phyloP scores from a whole-genome alignment of 2,888 invertebrate genomes.

The Blastobasis lacticolella region DNA sequence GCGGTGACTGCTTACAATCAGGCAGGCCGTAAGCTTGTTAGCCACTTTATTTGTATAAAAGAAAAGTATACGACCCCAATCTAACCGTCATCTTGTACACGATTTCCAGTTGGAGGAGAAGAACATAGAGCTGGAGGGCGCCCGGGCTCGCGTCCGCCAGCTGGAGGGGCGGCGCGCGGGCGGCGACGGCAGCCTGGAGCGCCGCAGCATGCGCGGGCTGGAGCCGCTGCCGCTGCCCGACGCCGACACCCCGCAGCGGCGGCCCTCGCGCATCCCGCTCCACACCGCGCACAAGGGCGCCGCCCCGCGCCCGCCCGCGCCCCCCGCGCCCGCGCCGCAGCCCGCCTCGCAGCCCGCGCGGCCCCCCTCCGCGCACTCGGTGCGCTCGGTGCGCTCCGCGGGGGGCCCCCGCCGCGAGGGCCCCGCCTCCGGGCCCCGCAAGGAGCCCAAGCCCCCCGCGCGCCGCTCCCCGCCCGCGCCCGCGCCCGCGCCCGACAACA shows the following conservation, averaged over 20 bases:
- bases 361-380: conserved; percentile 29
- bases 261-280: conserved; percentile 82
- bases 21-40: no score
- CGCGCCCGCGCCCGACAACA: conserved; percentile 63
- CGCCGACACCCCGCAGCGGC: conserved; percentile 53
- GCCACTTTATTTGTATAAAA: no score
- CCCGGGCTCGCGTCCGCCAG: conserved; percentile 83
- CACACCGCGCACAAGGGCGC: conserved; percentile 67
- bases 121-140: conserved; percentile 88
- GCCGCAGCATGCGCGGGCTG: conserved; percentile 57
- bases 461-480: conserved; percentile 44
- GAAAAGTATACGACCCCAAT: no score
- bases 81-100: no score
- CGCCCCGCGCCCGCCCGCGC: conserved; percentile 72
- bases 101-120: conserved; percentile 83
- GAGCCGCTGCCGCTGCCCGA: conserved; percentile 61
- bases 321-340: conserved; percentile 64
- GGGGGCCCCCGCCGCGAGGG: conserved; percentile 41
- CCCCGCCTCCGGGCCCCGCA: conserved; percentile 40
- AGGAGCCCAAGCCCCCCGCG: conserved; percentile 27
- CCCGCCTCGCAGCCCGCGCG: conserved; percentile 24
- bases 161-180: conserved; percentile 65
- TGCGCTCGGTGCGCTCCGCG: conserved; percentile 37
- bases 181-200: conserved; percentile 22
- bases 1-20: no score